phyloP scores from a whole-genome alignment of 1,140 invertebrate genomes.

The Phthorimaea operculella region DNA sequence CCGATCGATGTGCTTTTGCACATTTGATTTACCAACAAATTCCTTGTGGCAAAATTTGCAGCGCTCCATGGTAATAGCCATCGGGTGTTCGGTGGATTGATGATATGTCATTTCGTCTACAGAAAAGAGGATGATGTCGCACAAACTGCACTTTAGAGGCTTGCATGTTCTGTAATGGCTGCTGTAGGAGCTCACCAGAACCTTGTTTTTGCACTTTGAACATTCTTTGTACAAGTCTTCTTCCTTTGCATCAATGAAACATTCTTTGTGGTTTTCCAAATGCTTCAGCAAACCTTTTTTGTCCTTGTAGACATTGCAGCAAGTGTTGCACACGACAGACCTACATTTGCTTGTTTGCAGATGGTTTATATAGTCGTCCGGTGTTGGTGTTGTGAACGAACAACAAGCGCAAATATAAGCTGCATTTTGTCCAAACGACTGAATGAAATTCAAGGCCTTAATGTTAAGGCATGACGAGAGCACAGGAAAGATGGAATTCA shows the following conservation, averaged over 20 bases:
- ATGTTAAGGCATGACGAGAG: conserved; percentile 40
- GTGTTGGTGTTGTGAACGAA: conserved; percentile 12
- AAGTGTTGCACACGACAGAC: conserved; percentile 30
- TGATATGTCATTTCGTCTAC: conserved; percentile 32
- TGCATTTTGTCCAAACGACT: conserved; percentile 11
- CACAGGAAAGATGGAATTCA: conserved; percentile 24
- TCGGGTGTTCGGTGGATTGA: conserved; percentile 20
- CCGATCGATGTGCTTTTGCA: conserved; percentile 44
- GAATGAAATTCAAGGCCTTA: conserved; percentile 26
- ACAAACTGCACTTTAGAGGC: conserved; percentile 28
- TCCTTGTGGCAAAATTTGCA: conserved; percentile 43
- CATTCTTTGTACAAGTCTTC: conserved; percentile 15
- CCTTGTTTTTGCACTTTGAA: conserved; percentile 25
- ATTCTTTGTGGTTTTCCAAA: conserved; percentile 1
- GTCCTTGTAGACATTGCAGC: conserved; percentile 26
- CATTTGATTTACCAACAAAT: conserved; percentile 26
- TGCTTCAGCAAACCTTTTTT: conserved; percentile 24
- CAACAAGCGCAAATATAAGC: conserved; percentile 27
- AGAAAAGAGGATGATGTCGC: conserved; percentile 21
- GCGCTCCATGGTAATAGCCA: conserved; percentile 16
- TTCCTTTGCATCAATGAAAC: conserved; percentile 1
- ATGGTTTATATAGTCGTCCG: conserved; percentile 32
- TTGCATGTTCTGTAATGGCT: conserved; percentile 29
- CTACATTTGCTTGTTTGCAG: conserved; percentile 26
- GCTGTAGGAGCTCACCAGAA: conserved; percentile 5